These are phyloP conservation scores for Abrostola triplasia DNA, from an alignment of 2,888 invertebrate genomes.

Conservation along the genomic window DNA sequence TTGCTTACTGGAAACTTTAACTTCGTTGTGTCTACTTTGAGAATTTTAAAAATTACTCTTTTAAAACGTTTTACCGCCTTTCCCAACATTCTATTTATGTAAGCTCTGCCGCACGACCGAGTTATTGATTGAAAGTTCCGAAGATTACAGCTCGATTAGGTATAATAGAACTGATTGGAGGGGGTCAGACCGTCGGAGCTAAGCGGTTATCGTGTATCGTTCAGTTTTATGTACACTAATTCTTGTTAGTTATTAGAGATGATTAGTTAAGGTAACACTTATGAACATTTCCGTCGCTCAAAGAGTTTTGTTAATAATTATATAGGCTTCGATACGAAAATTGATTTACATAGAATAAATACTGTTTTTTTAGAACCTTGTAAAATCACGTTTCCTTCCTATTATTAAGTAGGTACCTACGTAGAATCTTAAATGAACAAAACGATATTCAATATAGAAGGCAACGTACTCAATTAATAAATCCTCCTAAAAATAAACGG, in stretches of 20 bases:
- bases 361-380: no score
- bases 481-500: not conserved
- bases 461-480: not conserved
- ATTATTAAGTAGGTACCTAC: not conserved
- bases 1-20: conserved; percentile 14
- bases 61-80: conserved; percentile 21
- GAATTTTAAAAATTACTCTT: conserved; percentile 21
- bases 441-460: not conserved
- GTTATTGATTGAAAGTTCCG: conserved; percentile 4
- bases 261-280: not conserved
- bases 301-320: no score
- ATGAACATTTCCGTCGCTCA: no score
- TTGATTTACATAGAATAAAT: no score
- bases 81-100: conserved; percentile 14
- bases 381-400: no score
- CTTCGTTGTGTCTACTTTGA: conserved; percentile 8
- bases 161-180: not conserved
- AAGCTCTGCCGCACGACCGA: conserved; percentile 4
- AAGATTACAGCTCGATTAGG: conserved; percentile 3
- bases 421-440: not conserved
- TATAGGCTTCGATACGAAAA: no score
- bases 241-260: not conserved
- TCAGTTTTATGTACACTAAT: not conserved
- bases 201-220: not conserved
- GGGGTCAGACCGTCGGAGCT: not conserved